Percentiles rank a stretch among this genome's conserved stretches.
phyloP scores from a whole-genome alignment of 2,113 vertebrate genomes.

The Coregonus clupeaformis region DNA sequence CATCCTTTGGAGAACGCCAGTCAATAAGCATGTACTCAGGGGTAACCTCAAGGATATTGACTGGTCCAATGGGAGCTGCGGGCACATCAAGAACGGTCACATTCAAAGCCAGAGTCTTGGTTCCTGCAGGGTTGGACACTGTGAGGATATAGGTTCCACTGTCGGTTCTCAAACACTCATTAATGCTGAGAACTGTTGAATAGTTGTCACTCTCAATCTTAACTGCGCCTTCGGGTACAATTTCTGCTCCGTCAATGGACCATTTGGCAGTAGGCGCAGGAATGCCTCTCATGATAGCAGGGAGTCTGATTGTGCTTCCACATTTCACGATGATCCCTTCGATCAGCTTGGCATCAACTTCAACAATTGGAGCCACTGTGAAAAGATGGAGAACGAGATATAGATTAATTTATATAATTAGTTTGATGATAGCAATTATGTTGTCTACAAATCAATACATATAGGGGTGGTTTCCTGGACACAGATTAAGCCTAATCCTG shows the following conservation, averaged over 20 bases:
- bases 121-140: slow-evolving; percentile 92
- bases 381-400: slow-evolving; percentile 39
- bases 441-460: neutral
- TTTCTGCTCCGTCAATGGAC: slow-evolving; percentile 85
- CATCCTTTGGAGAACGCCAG: slow-evolving; percentile 94
- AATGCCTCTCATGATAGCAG: slow-evolving; percentile 94
- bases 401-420: slow-evolving; percentile 15
- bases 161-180: slow-evolving; percentile 89
- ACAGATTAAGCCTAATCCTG: no score
- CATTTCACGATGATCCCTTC: slow-evolving; percentile 98
- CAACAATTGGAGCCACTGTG: slow-evolving; percentile 88
- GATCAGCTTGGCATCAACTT: slow-evolving; percentile 92
- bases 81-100: slow-evolving; percentile 96
- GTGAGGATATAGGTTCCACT: slow-evolving; percentile 93
- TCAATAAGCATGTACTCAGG: slow-evolving; percentile 94
- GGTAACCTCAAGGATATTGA: slow-evolving; percentile 91
- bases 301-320: slow-evolving; percentile 90
- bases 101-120: slow-evolving; percentile 86
- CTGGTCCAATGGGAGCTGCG: slow-evolving; percentile 92
- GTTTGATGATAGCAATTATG: neutral
- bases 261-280: slow-evolving; percentile 92
- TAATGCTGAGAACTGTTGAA: slow-evolving; percentile 91
- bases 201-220: slow-evolving; percentile 91
- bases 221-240: slow-evolving; percentile 82
- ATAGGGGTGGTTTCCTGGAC: no score